A percentile compares a stretch with the other conserved stretches of the same genome.
Conservation (phyloP, 2,797 vertebrate species). For the Scyliorhinus canicula region DNA sequence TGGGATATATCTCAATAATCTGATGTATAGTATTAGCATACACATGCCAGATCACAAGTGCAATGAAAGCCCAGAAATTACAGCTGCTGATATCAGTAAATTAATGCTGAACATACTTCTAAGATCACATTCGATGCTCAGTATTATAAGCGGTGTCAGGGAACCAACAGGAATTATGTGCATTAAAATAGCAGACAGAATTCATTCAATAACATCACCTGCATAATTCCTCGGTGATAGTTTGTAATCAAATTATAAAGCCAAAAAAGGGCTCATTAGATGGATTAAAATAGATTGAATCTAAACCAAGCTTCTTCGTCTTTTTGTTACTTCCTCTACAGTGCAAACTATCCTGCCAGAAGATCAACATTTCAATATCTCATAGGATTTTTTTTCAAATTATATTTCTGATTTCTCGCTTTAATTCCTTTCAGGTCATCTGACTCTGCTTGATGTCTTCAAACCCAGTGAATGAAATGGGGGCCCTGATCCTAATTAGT, state of each 20-base stretch:
- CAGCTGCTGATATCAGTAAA: neutral
- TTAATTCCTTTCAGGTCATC: neutral
- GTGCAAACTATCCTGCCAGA: neutral
- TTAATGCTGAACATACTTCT: neutral
- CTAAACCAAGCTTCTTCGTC: neutral
- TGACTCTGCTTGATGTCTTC: neutral
- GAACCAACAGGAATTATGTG: neutral
- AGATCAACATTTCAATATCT: neutral
- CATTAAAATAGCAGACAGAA: neutral
- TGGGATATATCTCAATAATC: neutral
- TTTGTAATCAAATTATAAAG: neutral
- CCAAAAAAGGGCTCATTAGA: neutral
- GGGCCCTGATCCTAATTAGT: slow-evolving; percentile 32
- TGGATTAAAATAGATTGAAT: slow-evolving; percentile 3
- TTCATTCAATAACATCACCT: neutral
- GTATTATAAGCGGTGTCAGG: neutral
- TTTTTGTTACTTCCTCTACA: neutral
- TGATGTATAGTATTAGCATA: neutral
- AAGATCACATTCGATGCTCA: neutral
- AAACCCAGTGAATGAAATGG: slow-evolving; percentile 21
- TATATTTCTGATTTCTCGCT: neutral
- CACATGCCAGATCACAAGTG: neutral
- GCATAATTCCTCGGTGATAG: neutral
- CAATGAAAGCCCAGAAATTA: neutral
- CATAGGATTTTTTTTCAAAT: neutral